Conservation (phyloP, 2,888 invertebrate genomes). For the Cetonia aurata region DNA sequence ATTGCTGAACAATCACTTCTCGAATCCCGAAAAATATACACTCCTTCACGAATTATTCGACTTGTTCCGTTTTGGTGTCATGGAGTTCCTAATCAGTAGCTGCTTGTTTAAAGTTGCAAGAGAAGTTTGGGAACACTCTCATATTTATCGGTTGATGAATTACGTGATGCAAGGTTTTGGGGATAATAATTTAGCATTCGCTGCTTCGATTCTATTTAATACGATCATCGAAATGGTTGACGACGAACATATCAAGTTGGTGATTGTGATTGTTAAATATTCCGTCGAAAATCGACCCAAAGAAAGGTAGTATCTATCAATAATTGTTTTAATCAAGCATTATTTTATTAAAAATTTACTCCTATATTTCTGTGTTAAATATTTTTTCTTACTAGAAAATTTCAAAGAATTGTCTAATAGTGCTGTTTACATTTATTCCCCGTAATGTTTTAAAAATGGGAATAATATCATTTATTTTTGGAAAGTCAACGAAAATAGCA, state of each 20-base stretch:
- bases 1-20: not conserved
- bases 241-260: not conserved
- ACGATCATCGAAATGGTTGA: not conserved
- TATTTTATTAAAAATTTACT: too few species aligned
- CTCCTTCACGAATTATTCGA: not conserved
- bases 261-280: not conserved
- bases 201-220: conserved; percentile 22
- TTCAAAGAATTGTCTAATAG: too few species aligned
- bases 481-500: too few species aligned
- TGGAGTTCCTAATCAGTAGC: not conserved
- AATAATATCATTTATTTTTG: too few species aligned
- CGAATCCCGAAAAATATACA: not conserved
- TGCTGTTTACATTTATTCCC: too few species aligned
- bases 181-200: conserved; percentile 25
- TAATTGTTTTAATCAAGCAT: not conserved
- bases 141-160: not conserved
- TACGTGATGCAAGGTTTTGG: conserved; percentile 16
- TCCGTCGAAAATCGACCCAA: not conserved
- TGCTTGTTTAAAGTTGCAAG: not conserved
- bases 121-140: not conserved
- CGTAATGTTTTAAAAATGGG: too few species aligned
- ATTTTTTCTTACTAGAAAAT: too few species aligned
- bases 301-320: conserved; percentile 1
- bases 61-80: conserved; percentile 8
- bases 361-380: too few species aligned